Percentiles rank a stretch among this genome's conserved stretches.
Evolutionary conservation across 2,113 vertebrate genomes (phyloP).

Genomic region (Lontra canadensis): DNA sequence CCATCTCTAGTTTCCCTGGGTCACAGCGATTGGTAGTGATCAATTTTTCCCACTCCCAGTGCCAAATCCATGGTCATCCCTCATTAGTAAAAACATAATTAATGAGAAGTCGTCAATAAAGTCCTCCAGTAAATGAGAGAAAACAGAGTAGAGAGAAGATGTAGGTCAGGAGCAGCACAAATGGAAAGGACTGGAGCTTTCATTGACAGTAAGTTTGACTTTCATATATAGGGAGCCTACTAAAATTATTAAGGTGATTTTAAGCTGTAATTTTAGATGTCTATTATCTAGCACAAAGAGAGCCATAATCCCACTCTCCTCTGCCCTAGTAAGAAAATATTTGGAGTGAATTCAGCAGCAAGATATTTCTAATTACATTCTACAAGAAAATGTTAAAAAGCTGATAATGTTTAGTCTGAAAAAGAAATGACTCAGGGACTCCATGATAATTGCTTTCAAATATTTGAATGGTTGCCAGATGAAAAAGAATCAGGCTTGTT

Average conservation of each 20-base stretch:
- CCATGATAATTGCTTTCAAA: constrained; percentile 56
- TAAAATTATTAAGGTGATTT: neutral
- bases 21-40: neutral
- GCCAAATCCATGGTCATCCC: neutral
- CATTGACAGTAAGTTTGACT: neutral
- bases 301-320: neutral
- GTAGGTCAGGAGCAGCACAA: neutral
- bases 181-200: neutral
- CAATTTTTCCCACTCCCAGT: neutral
- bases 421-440: constrained; percentile 63
- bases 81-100: neutral
- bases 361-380: constrained; percentile 46
- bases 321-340: constrained; percentile 27
- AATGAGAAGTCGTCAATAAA: neutral
- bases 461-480: constrained; percentile 42
- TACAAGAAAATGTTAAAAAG: constrained; percentile 53
- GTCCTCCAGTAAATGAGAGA: neutral
- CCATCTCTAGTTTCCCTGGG: neutral
- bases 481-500: constrained; percentile 3
- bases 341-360: constrained; percentile 18
- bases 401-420: constrained; percentile 65
- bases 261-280: neutral
- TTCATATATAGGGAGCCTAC: neutral
- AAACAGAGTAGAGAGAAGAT: neutral
- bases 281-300: neutral